Conservation (phyloP, 2,888 invertebrate genomes). For the Dryocosmus kuriphilus region DNA sequence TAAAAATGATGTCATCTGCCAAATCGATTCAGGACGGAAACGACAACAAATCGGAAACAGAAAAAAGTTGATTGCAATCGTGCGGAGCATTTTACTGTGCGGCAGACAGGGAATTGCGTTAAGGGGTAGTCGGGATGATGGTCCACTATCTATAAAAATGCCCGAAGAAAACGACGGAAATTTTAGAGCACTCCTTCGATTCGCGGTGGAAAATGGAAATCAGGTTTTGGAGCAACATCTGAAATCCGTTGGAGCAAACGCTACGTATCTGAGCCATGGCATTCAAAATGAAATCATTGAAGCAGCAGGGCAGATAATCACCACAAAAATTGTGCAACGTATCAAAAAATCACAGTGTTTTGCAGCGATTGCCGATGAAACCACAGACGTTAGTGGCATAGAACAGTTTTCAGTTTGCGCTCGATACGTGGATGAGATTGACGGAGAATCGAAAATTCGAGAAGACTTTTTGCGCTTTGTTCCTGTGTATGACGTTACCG, state of each 20-base stretch:
- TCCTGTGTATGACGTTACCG: too few species aligned
- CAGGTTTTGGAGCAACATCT: not conserved
- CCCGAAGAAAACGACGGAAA: slow-evolving; percentile 28
- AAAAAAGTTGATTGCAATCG: slow-evolving; percentile 27
- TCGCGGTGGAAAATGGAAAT: not conserved
- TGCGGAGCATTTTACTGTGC: slow-evolving; percentile 34
- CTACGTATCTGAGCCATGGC: not conserved
- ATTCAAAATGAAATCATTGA: slow-evolving; percentile 9
- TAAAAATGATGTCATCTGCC: not conserved
- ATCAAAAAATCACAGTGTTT: not conserved
- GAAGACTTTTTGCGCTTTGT: too few species aligned
- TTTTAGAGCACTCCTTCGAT: slow-evolving; percentile 21
- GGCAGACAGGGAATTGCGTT: slow-evolving; percentile 42
- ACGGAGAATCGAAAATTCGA: too few species aligned
- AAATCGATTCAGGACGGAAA: not conserved
- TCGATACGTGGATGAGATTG: too few species aligned
- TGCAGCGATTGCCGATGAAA: not conserved
- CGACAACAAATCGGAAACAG: slow-evolving; percentile 12
- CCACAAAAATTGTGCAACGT: not conserved
- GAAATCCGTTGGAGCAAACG: not conserved
- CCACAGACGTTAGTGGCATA: too few species aligned
- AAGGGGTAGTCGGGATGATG: slow-evolving; percentile 6
- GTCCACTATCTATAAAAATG: not conserved
- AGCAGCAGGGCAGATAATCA: not conserved
- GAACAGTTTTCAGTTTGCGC: too few species aligned